Base-by-base conservation (phyloP, 2,888 invertebrate genomes). In the Geotrupes spiniger region DNA sequence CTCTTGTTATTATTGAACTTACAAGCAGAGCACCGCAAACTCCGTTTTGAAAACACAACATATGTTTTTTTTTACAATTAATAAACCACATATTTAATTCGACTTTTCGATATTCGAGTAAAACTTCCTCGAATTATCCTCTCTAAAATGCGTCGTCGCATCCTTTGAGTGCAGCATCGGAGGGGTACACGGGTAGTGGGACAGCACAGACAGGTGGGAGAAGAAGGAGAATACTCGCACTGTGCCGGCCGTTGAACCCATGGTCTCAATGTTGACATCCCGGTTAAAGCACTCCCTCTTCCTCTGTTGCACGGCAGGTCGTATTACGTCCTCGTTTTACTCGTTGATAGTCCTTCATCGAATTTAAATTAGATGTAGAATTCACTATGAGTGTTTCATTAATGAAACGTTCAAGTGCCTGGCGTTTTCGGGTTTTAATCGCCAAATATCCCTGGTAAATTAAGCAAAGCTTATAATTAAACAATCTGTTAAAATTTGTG, bases 181-280 rank as follows among this genome's bases (percentile, higher is more conserved):
- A 31, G 46, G 39, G 33, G 46, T 29, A 46, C 15, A 14, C 26
- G 38, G n/a, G 39, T 14, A 39, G 44, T 25, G 37, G 12, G 36
- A 31, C 42, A 42, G 25, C 42, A 33, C 42, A 36, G 29, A 38
- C 29, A 38, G 17, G 36, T 33, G 33, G 33, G 33, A 33, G 33
- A 33, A 33, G 63, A 63, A 64, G 67, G 67, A 64, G 64, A 65
- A 59, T 59, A 57, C 62, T 61, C 59, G 63, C 63, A 69, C 65
- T 68, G 65, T 68, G 69, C 60, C 69, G 70, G 69, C 53, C 70
- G 57, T 66, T 66, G 70, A 70, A 67, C 70, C 60, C 63, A 54
- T 66, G 70, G 61, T 67, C 67, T 60, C 68, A 66, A 69, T 69
- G 70, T 69, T 70, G 70, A 68, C 67, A 66, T 69, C 66, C 64